Conservation (phyloP, 1,140 invertebrate genomes). For the Manduca sexta region DNA sequence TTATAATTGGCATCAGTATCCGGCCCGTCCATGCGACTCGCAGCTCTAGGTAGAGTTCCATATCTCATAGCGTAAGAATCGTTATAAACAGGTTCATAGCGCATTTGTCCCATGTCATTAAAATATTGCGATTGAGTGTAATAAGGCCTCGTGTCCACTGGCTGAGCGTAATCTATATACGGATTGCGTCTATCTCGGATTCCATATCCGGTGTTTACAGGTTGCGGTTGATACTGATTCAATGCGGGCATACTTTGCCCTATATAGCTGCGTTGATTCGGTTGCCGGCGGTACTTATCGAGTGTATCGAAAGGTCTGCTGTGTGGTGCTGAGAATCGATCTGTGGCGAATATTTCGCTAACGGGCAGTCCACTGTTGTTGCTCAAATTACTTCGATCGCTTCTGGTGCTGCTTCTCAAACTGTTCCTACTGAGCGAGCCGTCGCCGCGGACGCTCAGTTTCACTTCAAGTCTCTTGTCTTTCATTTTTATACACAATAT, state of each 20-base stretch:
- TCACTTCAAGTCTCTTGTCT: slow-evolving; percentile 65
- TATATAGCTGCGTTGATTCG: slow-evolving; percentile 48
- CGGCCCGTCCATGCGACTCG: slow-evolving; percentile 16
- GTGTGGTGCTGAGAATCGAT: slow-evolving; percentile 50
- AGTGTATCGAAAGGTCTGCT: slow-evolving; percentile 55
- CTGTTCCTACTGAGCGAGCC: slow-evolving; percentile 54
- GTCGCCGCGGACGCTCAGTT: slow-evolving; percentile 59
- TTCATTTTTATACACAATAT: slow-evolving; percentile 39
- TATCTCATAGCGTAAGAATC: slow-evolving; percentile 36
- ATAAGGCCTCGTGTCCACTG: slow-evolving; percentile 3
- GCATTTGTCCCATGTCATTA: slow-evolving; percentile 14
- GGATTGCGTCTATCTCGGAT: slow-evolving; percentile 30
- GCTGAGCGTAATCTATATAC: slow-evolving; percentile 41
- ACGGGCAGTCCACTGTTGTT: slow-evolving; percentile 45
- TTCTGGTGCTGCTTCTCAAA: slow-evolving; percentile 53
- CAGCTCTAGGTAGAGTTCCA: slow-evolving; percentile 29
- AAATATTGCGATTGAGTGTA: slow-evolving; percentile 25
- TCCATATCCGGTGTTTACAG: slow-evolving; percentile 24
- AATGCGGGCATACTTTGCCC: slow-evolving; percentile 56
- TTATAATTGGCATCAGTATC: slow-evolving; percentile 11
- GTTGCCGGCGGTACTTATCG: slow-evolving; percentile 48
- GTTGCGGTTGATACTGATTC: slow-evolving; percentile 42
- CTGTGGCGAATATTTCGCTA: slow-evolving; percentile 58
- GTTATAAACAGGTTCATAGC: slow-evolving; percentile 38
- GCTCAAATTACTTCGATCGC: slow-evolving; percentile 51